phyloP scores from a whole-genome alignment of 2,113 vertebrate species.

The Eurystomus gularis region DNA sequence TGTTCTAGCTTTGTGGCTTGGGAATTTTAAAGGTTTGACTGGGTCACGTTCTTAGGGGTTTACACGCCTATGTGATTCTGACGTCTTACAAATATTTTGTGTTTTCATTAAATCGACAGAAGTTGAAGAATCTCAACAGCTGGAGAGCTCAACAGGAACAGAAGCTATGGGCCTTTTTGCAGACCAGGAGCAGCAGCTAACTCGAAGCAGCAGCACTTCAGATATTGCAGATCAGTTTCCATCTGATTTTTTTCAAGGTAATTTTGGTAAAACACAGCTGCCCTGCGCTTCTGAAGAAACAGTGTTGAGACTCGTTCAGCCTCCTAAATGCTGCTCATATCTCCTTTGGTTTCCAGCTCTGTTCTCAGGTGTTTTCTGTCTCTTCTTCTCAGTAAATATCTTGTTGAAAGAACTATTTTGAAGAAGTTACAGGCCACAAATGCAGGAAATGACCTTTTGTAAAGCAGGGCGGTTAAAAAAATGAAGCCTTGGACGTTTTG shows the following conservation, averaged over 20 bases:
- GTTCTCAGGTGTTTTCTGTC: not conserved
- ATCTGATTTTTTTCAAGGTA: conserved; percentile 84
- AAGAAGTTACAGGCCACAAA: not conserved
- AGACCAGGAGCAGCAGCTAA: conserved; percentile 78
- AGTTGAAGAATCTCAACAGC: conserved; percentile 87
- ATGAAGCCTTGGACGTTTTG: not conserved
- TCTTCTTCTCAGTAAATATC: not conserved
- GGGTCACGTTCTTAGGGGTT: not conserved
- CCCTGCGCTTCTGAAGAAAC: not conserved
- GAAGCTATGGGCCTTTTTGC: conserved; percentile 59
- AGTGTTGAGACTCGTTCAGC: not conserved
- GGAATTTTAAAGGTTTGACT: not conserved
- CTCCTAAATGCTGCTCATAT: not conserved
- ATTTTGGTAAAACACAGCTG: not conserved
- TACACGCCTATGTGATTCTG: too few relatives aligned
- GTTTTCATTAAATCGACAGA: conserved; percentile 74
- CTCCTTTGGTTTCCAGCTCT: not conserved
- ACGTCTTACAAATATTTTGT: not conserved
- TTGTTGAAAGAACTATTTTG: not conserved
- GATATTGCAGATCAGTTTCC: conserved; percentile 85
- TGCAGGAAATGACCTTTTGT: not conserved
- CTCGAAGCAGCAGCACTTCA: conserved; percentile 91
- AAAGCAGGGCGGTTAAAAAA: not conserved
- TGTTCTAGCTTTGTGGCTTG: not conserved
- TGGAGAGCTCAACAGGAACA: conserved; percentile 73